These are phyloP conservation scores for Bucco capensis DNA, from an alignment of 2,113 vertebrate genomes.

Conservation along the genomic window DNA sequence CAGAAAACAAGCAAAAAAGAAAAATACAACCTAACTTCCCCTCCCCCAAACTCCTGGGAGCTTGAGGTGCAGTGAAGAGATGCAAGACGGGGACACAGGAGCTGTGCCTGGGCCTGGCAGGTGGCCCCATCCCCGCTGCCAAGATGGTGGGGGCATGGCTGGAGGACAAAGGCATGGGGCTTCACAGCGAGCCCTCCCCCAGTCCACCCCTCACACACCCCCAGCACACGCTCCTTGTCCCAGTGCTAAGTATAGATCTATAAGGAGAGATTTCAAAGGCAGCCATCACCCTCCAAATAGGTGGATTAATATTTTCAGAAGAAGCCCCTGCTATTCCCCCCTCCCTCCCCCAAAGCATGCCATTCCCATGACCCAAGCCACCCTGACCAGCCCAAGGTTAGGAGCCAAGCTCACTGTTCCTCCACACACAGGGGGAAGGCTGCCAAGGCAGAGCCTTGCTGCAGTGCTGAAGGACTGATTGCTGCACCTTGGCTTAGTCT, in stretches of 20 bases:
- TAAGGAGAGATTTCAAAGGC: conserved; percentile 60
- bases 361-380: conserved; percentile 64
- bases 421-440: background rate
- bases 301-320: conserved; percentile 49
- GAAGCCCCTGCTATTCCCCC: conserved; percentile 16
- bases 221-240: background rate
- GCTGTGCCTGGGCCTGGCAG: fast-evolving
- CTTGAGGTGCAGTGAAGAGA: fast-evolving
- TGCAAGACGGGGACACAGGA: fast-evolving
- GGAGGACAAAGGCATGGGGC: conserved; percentile 28
- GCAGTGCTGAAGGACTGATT: background rate
- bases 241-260: conserved; percentile 52
- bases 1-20: no score
- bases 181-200: background rate
- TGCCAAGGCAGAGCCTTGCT: background rate
- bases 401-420: conserved; percentile 22
- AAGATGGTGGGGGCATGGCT: background rate
- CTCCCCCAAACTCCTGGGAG: fast-evolving
- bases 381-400: conserved; percentile 52
- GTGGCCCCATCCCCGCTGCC: background rate
- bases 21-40: background rate
- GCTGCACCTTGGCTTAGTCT: background rate
- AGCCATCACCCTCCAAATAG: conserved; percentile 57
- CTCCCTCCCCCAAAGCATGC: conserved; percentile 43
- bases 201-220: background rate